These are phyloP conservation scores for Enteromius radiatus DNA, from an alignment of 2,797 vertebrate genomes.

Conservation along the genomic window DNA sequence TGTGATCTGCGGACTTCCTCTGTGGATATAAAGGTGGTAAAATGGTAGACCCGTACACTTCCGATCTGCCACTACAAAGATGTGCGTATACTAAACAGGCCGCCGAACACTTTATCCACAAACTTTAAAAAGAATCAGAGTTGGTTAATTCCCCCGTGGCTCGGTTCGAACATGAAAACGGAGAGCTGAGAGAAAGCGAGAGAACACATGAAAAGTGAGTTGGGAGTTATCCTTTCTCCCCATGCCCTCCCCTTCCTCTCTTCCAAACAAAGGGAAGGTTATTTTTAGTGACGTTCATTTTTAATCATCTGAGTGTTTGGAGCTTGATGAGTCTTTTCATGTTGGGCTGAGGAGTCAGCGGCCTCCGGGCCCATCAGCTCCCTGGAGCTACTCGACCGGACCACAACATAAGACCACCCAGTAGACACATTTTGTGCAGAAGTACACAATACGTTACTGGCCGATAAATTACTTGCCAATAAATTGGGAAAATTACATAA, in stretches of 20 bases:
- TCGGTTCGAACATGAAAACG: slow-evolving; percentile 28
- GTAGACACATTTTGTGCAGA: background rate
- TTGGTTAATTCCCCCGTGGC: slow-evolving; percentile 46
- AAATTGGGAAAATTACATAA: background rate
- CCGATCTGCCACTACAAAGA: slow-evolving; percentile 5
- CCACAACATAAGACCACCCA: slow-evolving; percentile 20
- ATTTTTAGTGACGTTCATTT: slow-evolving; percentile 58
- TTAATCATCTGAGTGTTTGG: slow-evolving; percentile 55
- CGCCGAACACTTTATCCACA: slow-evolving; percentile 50
- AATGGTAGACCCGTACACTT: background rate
- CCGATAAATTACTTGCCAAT: background rate
- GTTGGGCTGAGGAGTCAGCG: slow-evolving; percentile 31
- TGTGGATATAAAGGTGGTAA: background rate
- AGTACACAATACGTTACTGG: background rate
- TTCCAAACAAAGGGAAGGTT: slow-evolving; percentile 54
- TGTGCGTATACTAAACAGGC: slow-evolving; percentile 36
- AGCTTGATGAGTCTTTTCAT: slow-evolving; percentile 57
- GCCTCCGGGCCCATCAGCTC: slow-evolving; percentile 12
- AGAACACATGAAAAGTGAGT: slow-evolving; percentile 38
- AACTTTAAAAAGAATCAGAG: slow-evolving; percentile 51
- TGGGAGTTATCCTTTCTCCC: slow-evolving; percentile 44
- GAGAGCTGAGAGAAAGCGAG: slow-evolving; percentile 34
- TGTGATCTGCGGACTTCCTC: background rate
- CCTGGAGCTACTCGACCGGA: slow-evolving; percentile 20
- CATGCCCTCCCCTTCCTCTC: slow-evolving; percentile 38